Base-by-base conservation (phyloP, 1,140 invertebrate genomes). In the Periplaneta americana region DNA sequence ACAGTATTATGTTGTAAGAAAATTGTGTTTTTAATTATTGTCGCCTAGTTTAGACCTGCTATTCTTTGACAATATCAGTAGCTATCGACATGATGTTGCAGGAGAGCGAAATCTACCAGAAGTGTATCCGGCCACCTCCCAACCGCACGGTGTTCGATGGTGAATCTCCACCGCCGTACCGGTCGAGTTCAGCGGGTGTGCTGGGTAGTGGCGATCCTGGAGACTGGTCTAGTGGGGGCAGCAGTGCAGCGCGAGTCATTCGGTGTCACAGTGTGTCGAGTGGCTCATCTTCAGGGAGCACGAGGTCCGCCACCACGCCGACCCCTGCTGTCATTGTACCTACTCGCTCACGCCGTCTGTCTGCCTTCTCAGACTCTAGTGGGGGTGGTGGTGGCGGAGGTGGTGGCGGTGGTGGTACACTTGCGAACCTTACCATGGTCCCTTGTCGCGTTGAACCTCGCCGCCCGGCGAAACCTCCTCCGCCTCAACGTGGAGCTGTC, bases 81-180 rank as follows among this genome's bases (percentile, higher is more conserved):
- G n/a, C n/a, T n/a, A 28, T 57, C 36, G 39, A 79, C 36, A 33
- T 84, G 79, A 83, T 35, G 84, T 90, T 89, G 39, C 86, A 92
- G 91, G 91, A 93, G 87, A 91, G 91, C 84, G 92, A 93, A 86
- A 93, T 93, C 80, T 92, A 93, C 86, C 91, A 93, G 85, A 92
- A 93, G 85, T 93, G 92, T 84, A 92, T 95, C 83, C 89, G 92
- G 83, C 91, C 93, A 80, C 93, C 93, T 34, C 93, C 93, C 31
- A 95, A 95, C 84, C 90, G 92, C 84, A 94, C 93, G 48, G 91
- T 94, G 35, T 91, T 91, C 85, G 92, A 94, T 84, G 91, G 92
- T 82, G 92, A 93, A 84, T 92, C 91, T 83, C 92, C 92, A 78
- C 92, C 92, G 35, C 91, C 92, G 15, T 93, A 93, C 84, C 88